Conservation (phyloP, 2,888 invertebrate species). For the Xanthorhoe designata region DNA sequence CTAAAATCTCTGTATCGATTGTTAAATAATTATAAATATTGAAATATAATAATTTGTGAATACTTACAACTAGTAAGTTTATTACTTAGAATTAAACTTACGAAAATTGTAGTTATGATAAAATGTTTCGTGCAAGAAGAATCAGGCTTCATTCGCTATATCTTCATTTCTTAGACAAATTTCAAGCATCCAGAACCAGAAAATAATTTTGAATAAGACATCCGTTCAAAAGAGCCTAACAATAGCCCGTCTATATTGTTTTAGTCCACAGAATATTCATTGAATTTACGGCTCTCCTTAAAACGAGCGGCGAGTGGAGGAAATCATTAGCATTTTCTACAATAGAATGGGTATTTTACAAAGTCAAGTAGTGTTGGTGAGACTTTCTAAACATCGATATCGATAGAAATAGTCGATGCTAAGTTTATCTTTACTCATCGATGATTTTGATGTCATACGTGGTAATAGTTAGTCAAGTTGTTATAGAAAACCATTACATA, state of each 20-base stretch:
- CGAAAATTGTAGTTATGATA: too few species aligned
- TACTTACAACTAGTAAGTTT: too few species aligned
- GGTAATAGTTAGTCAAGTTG: too few species aligned
- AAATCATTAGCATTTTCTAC: constrained; percentile 82
- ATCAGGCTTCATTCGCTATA: too few species aligned
- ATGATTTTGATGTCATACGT: too few species aligned
- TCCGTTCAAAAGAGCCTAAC: constrained; percentile 36
- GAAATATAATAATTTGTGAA: too few species aligned
- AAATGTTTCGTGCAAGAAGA: too few species aligned
- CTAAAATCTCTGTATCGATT: too few species aligned
- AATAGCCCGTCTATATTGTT: constrained; percentile 42
- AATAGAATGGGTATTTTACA: constrained; percentile 64
- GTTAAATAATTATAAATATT: too few species aligned
- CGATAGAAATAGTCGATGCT: not conserved
- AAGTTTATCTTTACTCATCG: not conserved
- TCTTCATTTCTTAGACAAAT: not conserved
- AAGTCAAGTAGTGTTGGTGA: constrained; percentile 52
- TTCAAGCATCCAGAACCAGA: constrained; percentile 14
- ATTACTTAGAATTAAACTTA: too few species aligned
- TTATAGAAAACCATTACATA: too few species aligned
- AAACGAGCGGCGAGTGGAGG: constrained; percentile 62
- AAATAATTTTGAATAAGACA: constrained; percentile 40
- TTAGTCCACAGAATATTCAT: constrained; percentile 63
- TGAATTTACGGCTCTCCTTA: constrained; percentile 65
- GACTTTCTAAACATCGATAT: constrained; percentile 35